Evolutionary conservation across 2,113 vertebrate species (phyloP).

Genomic region (Crotalus helleri): DNA sequence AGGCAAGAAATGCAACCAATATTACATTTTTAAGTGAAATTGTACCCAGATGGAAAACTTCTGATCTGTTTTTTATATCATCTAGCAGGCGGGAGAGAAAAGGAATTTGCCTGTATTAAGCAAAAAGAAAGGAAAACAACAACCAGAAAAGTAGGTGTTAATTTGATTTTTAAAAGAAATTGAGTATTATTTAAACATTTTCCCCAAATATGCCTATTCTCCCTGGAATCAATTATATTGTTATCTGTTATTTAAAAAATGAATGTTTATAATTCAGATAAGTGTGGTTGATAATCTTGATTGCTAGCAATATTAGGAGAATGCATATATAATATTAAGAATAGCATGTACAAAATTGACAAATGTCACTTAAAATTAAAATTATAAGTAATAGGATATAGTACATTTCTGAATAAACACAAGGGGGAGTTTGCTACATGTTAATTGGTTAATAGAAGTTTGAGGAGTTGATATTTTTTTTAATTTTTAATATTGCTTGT

Average conservation of each 20-base stretch:
- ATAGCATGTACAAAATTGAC: background rate
- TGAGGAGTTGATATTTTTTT: background rate
- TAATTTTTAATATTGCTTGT: background rate
- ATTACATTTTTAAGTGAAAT: background rate
- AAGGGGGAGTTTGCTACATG: background rate
- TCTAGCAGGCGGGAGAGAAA: conserved; percentile 73
- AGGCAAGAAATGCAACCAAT: background rate
- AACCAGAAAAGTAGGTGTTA: conserved; percentile 76
- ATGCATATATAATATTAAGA: background rate
- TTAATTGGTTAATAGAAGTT: background rate
- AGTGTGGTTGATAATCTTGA: background rate
- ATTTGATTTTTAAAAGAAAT: conserved; percentile 22
- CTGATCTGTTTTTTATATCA: conserved; percentile 28
- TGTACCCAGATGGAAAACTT: background rate
- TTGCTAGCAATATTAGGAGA: background rate
- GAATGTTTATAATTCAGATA: background rate
- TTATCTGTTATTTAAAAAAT: background rate
- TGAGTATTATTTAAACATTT: background rate
- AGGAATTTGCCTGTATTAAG: conserved; percentile 61
- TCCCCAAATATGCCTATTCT: background rate
- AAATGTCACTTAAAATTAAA: background rate
- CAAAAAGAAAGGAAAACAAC: conserved; percentile 77
- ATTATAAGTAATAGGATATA: background rate
- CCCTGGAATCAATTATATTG: background rate
- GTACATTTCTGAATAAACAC: background rate